Evolutionary conservation across 2,888 invertebrate species (phyloP), one percentile per base, ranked within the genome.

Genomic region (Ormyrus labotus): DNA sequence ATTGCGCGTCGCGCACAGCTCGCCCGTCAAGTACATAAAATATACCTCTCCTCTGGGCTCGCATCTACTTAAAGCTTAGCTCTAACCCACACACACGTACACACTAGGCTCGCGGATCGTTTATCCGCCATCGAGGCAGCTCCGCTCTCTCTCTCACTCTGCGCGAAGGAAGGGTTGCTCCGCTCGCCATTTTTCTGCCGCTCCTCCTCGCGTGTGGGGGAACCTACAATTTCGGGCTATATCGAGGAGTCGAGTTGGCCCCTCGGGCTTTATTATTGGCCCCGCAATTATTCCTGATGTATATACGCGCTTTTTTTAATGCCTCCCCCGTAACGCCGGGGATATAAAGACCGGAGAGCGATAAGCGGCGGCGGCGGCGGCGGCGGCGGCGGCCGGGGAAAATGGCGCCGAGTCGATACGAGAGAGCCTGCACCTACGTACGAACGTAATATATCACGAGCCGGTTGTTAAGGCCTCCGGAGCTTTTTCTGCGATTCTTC

Each of bases 231-330:
- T 90, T 90, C 87, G 90, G 90, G 90, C 90, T 90, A 34, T 34
- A 90, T 90, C 90, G 90, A 90, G 81, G 81, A 63, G 68, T 50
- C 57, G 72, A 89, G 85, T 84, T 86, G 87, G 88, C 87, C 89
- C 89, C 89, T 89, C 87, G 85, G 89, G 88, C 87, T 90, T 90
- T 90, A 90, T 90, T 90, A 90, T 90, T 90, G 90, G 90, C 85
- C 87, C 87, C 84, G 85, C 87, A 85, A 86, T 81, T 81, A 81
- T 64, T 70, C 79, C 64, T 79, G 81, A 81, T 79, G 67, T 79
- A 78, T 78, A 78, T 78, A 65, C 67, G 57, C 34, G 58, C 61
- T 71, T 61, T 69, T 68, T 61, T 71, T 61, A 71, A 60, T 71
- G 77, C 81, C 57, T 51, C 68, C 73, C 48, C 75, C 51, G n/a